Evolutionary conservation across 2,888 invertebrate genomes (phyloP).

Genomic region (Tupiocoris notatus): DNA sequence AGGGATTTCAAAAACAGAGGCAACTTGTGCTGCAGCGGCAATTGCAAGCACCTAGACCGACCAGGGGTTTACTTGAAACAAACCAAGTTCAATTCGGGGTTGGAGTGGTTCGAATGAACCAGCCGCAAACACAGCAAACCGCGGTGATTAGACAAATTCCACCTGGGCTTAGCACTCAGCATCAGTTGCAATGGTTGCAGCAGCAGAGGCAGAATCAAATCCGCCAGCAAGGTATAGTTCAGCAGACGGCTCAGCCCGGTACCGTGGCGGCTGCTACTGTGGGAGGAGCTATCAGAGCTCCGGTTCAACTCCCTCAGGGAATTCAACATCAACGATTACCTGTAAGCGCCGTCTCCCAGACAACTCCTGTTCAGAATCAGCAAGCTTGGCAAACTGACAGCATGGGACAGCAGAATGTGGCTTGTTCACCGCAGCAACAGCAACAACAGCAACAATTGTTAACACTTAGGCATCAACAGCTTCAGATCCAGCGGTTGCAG

Average conservation of each 20-base stretch:
- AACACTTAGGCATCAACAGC: slow-evolving; percentile 53
- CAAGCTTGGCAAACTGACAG: slow-evolving; percentile 50
- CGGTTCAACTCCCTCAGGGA: slow-evolving; percentile 39
- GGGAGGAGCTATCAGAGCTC: slow-evolving; percentile 41
- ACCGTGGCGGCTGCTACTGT: slow-evolving; percentile 27
- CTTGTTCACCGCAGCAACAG: slow-evolving; percentile 48
- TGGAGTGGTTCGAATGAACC: slow-evolving; percentile 38
- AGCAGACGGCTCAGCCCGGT: slow-evolving; percentile 40
- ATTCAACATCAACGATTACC: slow-evolving; percentile 47
- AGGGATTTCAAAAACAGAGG: slow-evolving; percentile 49
- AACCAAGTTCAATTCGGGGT: slow-evolving; percentile 53
- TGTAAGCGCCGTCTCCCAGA: slow-evolving; percentile 46
- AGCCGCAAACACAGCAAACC: slow-evolving; percentile 61
- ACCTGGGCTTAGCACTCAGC: slow-evolving; percentile 53
- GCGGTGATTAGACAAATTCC: slow-evolving; percentile 62
- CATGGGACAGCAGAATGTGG: slow-evolving; percentile 13
- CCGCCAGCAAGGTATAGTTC: slow-evolving; percentile 56
- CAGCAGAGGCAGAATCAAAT: slow-evolving; percentile 59
- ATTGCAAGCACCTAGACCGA: slow-evolving; percentile 52
- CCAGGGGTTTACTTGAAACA: slow-evolving; percentile 52
- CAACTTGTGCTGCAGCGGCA: slow-evolving; percentile 53
- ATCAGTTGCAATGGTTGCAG: slow-evolving; percentile 59
- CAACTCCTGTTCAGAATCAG: slow-evolving; percentile 49
- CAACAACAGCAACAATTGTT: slow-evolving; percentile 55
- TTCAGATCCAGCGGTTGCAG: slow-evolving; percentile 55